Evolutionary conservation across 1,140 invertebrate species (phyloP), one percentile per base, ranked within the genome.

Genomic region (Helicoverpa armigera): DNA sequence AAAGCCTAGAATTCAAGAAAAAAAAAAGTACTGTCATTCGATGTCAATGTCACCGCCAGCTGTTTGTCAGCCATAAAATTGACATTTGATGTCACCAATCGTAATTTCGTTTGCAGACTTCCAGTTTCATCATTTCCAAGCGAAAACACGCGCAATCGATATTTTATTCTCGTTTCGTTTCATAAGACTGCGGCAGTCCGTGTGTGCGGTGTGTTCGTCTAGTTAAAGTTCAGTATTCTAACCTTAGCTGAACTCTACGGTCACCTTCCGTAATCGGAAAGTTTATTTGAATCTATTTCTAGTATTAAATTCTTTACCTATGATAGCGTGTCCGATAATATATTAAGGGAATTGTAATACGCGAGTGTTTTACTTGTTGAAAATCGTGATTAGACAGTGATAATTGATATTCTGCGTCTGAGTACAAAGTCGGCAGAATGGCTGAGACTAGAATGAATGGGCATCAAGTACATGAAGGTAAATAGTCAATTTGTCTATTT

Each of bases 381-480:
- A 14, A 60, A 29, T 48, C 2, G 48, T 73, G 70, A 0, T 60
- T 12, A 61, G 16, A 61, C 35, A 29, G 73, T 61, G 73, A 13
- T 72, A 31, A 54, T 72, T 67, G 14, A 35, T 65, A 53, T 31
- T 76, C 14, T 61, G 31, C 9, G n/a, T 35, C 14, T 2, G 12
- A 61, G 12, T 50, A 16, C 13, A 63, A 63, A 29, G 48, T 13
- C 23, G 14, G n/a, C n/a, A 43, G 13, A 31, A 77, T 77, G 75
- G 14, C 61, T 54, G 65, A 72, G 61, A 13, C 53, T 5, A 53
- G 16, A n/a, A 58, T 72, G 18, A 79, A 79, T 51, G 77, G 77
- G 61, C 67, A 79, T 60, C 77, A 79, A 48, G 18, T 60, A 50
- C 67, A 70, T 14, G 77, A 79, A 29, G 77, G 77, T 79, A 79